These are phyloP conservation scores for Periphyllus acericola DNA, from an alignment of 2,888 invertebrate species.

Conservation along the genomic window DNA sequence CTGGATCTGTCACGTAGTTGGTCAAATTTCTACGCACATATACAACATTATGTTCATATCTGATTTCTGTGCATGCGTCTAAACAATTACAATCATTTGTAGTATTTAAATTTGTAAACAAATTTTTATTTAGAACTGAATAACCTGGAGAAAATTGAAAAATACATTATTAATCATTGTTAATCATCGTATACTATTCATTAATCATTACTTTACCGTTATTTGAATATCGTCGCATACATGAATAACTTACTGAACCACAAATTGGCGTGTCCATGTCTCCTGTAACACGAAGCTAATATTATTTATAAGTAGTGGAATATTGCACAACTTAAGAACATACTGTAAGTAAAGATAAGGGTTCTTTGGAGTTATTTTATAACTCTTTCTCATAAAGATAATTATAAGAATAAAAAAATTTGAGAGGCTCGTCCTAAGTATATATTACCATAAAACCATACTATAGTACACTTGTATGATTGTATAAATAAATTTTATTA, in stretches of 20 bases:
- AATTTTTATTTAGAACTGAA: constrained; percentile 51
- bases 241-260: constrained; percentile 29
- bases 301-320: neutral
- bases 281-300: constrained; percentile 37
- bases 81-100: constrained; percentile 63
- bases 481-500: no score
- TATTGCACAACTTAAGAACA: neutral
- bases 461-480: no score
- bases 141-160: constrained; percentile 33
- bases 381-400: no score
- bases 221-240: constrained; percentile 38
- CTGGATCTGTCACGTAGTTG: neutral
- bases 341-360: neutral
- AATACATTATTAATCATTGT: neutral
- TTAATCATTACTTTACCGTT: constrained; percentile 1
- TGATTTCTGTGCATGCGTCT: constrained; percentile 63
- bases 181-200: neutral
- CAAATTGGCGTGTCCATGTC: constrained; percentile 46
- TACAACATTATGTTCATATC: constrained; percentile 60
- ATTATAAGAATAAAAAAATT: neutral
- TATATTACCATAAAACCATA: no score
- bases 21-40: constrained; percentile 53
- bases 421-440: neutral
- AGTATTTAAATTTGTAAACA: neutral
- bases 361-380: neutral